Conservation (phyloP, 2,888 invertebrate genomes). For the Polymixis flavicincta region DNA sequence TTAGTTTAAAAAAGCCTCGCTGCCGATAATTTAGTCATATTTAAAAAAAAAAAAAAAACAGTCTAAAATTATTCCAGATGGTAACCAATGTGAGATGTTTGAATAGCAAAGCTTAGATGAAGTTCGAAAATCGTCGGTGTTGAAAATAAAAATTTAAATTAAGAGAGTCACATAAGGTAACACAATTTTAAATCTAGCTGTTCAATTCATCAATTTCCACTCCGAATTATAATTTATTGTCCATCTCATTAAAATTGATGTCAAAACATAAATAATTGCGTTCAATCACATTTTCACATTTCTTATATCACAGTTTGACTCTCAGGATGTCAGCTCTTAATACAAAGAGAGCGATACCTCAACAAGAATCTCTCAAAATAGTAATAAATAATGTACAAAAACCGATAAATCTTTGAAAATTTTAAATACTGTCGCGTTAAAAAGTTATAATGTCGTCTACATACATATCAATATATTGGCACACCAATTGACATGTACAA, state of each 20-base stretch:
- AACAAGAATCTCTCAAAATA: conserved; percentile 47
- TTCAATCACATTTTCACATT: conserved; percentile 78
- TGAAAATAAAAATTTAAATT: conserved; percentile 27
- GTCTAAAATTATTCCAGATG: background rate
- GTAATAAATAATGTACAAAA: conserved; percentile 57
- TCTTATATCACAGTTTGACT: conserved; percentile 70
- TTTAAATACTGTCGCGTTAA: conserved; percentile 60
- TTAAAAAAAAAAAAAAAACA: conserved; percentile 18
- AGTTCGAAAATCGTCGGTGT: conserved; percentile 10
- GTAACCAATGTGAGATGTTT: conserved; percentile 15
- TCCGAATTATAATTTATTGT: conserved; percentile 68
- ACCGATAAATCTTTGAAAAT: conserved; percentile 55
- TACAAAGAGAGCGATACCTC: conserved; percentile 37
- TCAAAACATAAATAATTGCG: conserved; percentile 75
- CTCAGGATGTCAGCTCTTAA: conserved; percentile 50
- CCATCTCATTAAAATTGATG: conserved; percentile 68
- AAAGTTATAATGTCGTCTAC: conserved; percentile 48
- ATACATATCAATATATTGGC: conserved; percentile 57
- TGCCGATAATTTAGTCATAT: conserved; percentile 13
- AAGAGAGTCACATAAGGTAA: conserved; percentile 61
- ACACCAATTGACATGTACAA: conserved; percentile 55
- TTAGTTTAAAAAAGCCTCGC: conserved; percentile 10
- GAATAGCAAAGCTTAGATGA: conserved; percentile 25
- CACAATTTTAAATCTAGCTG: conserved; percentile 25
- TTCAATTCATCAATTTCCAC: conserved; percentile 26